A percentile compares a stretch with the other conserved stretches of the same genome.
These are phyloP conservation scores for Mirounga angustirostris DNA, from an alignment of 2,113 vertebrate genomes.

Conservation along the genomic window DNA sequence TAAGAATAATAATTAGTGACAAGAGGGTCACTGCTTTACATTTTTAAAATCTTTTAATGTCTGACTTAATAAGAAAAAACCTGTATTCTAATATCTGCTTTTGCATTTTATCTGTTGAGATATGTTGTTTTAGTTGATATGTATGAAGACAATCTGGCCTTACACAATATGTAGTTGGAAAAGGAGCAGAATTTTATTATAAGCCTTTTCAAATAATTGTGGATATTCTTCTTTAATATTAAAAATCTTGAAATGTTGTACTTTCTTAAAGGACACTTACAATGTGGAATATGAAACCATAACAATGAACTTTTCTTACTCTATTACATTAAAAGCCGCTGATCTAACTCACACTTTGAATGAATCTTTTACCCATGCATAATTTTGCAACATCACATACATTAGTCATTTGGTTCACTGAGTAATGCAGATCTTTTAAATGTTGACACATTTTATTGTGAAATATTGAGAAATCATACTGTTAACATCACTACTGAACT, in stretches of 20 bases:
- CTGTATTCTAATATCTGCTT: neutral
- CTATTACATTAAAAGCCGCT: neutral
- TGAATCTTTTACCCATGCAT: neutral
- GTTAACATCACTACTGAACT: neutral
- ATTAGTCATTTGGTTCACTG: neutral
- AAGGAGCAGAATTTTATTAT: constrained; percentile 19
- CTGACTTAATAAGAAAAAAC: neutral
- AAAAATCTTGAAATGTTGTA: neutral
- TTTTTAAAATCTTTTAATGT: neutral
- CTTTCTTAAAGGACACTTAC: constrained; percentile 15
- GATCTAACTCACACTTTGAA: neutral
- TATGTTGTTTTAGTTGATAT: neutral
- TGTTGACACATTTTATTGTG: neutral
- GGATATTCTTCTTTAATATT: neutral
- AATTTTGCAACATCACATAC: neutral
- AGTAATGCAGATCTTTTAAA: neutral
- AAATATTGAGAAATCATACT: neutral
- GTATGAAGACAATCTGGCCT: neutral
- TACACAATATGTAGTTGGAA: neutral
- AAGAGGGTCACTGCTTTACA: neutral
- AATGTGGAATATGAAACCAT: neutral
- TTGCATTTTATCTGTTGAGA: constrained; percentile 31
- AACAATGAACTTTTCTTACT: neutral
- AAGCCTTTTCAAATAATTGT: neutral
- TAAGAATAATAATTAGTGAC: neutral